Percentiles rank a stretch among this genome's conserved stretches.
phyloP scores from a whole-genome alignment of 2,113 vertebrate genomes.

The Dolichallabes microphthalmus region DNA sequence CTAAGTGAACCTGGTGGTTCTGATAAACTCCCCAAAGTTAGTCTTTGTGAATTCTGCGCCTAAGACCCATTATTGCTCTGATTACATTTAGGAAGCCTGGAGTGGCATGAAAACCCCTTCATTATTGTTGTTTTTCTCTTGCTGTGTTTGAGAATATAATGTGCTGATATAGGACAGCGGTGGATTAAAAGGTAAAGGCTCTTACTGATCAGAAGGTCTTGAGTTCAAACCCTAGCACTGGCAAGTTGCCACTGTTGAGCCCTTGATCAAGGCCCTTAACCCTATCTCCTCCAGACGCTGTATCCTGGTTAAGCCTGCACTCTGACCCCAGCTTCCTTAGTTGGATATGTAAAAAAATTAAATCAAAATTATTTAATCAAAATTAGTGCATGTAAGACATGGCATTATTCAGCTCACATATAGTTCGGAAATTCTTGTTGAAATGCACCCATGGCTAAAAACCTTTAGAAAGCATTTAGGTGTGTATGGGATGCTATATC shows the following conservation, averaged over 20 bases:
- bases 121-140: neutral
- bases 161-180: neutral
- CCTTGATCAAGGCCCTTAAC: no score
- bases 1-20: neutral
- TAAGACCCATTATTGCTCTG: neutral
- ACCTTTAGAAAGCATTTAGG: neutral
- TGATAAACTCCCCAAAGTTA: neutral
- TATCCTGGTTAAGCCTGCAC: no score
- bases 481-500: neutral
- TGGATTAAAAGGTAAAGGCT: no score
- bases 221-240: no score
- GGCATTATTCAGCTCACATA: neutral
- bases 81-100: neutral
- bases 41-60: neutral
- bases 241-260: no score
- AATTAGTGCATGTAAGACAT: neutral
- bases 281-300: no score
- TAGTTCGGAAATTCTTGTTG: neutral
- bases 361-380: no score
- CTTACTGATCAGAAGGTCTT: no score
- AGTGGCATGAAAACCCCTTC: neutral
- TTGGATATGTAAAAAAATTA: no score
- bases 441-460: neutral
- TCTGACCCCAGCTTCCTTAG: no score
- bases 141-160: neutral